phyloP scores from a whole-genome alignment of 1,140 invertebrate species.

The Drosophila tsacasi region DNA sequence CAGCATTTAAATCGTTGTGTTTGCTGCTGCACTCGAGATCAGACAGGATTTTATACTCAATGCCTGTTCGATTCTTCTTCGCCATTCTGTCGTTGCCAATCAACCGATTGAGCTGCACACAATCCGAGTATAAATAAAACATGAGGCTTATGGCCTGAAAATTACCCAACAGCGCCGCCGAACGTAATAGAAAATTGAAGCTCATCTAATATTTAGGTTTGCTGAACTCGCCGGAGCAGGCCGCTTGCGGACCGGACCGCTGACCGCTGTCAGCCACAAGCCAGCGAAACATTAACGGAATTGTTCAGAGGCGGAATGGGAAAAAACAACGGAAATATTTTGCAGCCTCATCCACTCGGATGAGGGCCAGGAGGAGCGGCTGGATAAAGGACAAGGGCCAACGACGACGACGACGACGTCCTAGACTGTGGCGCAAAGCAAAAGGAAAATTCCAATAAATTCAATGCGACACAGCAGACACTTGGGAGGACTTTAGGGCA shows the following conservation, averaged over 20 bases:
- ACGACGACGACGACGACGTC: conserved; percentile 33
- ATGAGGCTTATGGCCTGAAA: conserved; percentile 65
- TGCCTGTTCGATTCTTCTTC: conserved; percentile 16
- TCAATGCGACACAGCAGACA: conserved; percentile 82
- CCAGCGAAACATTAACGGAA: conserved; percentile 75
- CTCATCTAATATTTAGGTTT: conserved; percentile 76
- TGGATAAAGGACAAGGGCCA: conserved; percentile 19
- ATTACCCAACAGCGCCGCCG: conserved; percentile 52
- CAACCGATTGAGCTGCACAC: conserved; percentile 54
- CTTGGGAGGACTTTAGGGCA: conserved; percentile 80
- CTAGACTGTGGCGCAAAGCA: conserved; percentile 52
- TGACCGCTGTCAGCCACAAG: conserved; percentile 73
- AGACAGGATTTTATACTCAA: conserved; percentile 6
- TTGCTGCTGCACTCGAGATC: conserved; percentile 1
- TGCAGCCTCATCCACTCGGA: conserved; percentile 39
- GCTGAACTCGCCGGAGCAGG: conserved; percentile 37
- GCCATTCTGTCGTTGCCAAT: conserved; percentile 35
- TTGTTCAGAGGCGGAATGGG: conserved; percentile 44
- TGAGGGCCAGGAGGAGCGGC: conserved; percentile 26
- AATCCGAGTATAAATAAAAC: conserved; percentile 68
- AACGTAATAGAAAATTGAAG: conserved; percentile 64
- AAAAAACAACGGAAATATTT: conserved; percentile 63
- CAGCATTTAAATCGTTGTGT: conserved; percentile 1
- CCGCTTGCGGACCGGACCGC: conserved; percentile 51
- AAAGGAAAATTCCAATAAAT: conserved; percentile 83